Base-by-base conservation (phyloP, 2,797 vertebrate genomes). In the Enteromius afrohamiltoni region DNA sequence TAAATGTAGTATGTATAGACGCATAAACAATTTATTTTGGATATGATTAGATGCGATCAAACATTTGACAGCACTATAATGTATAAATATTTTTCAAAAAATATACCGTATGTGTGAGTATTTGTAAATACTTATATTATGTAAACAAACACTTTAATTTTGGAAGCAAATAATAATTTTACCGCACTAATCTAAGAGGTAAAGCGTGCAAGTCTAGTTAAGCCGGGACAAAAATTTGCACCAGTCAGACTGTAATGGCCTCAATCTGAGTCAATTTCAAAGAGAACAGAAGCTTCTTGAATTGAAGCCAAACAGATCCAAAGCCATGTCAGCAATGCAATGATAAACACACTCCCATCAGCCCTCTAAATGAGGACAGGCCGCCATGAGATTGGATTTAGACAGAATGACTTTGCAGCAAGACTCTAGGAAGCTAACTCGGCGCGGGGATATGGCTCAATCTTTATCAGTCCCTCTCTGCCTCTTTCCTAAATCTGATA, bases 401-500 rank as follows among this genome's bases (percentile, higher is more conserved):
- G 55, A 21, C 9, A 0, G 65, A 60, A 49, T 64, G 67, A 83
- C 82, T 81, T 78, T 80, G 29, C 40, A 69, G 65, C 45, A 64
- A 45, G 51, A 73, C 55, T 81, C 58, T 40, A 45, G 71, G 75
- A 74, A 74, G 53, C 62, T 45, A 47, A 45, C 64, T 77, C 68
- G 4, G 37, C 19, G 4, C 78, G 64, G 64, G 49, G 71, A 70
- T 71, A 58, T 77, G 51, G 65, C 84, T 85, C 78, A 0, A 9
- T 37, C 67, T 84, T 64, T 47, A 64, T 3, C 53, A 67, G 49
- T 86, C 77, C 42, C 80, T 74, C 31, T 19, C 37, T n/a, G 31
- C 47, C 77, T 45, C 26, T 55, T 80, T 45, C 71, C 65, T 77
- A 92, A 92, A 88, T 89, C 90, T 88, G 89, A 93, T 92, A 93